Percentiles rank a stretch among this genome's conserved stretches.
Evolutionary conservation across 2,888 invertebrate species (phyloP).

Genomic region (Aphodius sticticus): DNA sequence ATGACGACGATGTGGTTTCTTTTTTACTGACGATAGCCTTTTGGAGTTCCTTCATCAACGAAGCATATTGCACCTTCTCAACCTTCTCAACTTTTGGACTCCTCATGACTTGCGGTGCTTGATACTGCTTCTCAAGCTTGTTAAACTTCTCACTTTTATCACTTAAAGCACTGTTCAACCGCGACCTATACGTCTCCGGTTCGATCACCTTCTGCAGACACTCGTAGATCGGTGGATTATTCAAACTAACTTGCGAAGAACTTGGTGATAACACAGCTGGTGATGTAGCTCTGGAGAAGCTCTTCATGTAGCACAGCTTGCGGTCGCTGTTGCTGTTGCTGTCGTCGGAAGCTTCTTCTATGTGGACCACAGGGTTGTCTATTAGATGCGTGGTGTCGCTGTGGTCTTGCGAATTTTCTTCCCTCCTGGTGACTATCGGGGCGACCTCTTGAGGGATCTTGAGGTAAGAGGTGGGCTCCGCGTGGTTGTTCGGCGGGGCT

Average conservation of each 20-base stretch:
- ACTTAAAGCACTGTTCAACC: slow-evolving; percentile 56
- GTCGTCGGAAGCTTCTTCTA: slow-evolving; percentile 60
- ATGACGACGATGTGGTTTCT: slow-evolving; percentile 40
- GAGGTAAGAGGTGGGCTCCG: slow-evolving; percentile 50
- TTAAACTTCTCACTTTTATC: slow-evolving; percentile 46
- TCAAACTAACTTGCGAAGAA: slow-evolving; percentile 60
- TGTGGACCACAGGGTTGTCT: slow-evolving; percentile 60
- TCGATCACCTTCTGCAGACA: slow-evolving; percentile 61
- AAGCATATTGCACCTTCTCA: slow-evolving; percentile 62
- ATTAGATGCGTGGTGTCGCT: slow-evolving; percentile 50
- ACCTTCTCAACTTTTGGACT: slow-evolving; percentile 59
- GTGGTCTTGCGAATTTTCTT: slow-evolving; percentile 42
- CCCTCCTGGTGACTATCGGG: slow-evolving; percentile 40
- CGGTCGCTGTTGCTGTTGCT: slow-evolving; percentile 57
- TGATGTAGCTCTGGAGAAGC: slow-evolving; percentile 62
- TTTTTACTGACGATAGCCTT: slow-evolving; percentile 59
- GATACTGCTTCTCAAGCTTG: slow-evolving; percentile 45
- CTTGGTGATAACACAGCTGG: slow-evolving; percentile 61
- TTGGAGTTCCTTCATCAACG: slow-evolving; percentile 62
- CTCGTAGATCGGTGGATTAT: slow-evolving; percentile 57
- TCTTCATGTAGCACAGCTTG: slow-evolving; percentile 62
- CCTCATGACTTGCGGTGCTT: slow-evolving; percentile 53
- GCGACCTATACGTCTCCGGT: slow-evolving; percentile 59
- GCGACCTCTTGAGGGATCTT: slow-evolving; percentile 54
- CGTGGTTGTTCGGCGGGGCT: slow-evolving; percentile 43